Percentiles rank a stretch among this genome's conserved stretches.
These are phyloP conservation scores for Rhinichthys osculus DNA, from an alignment of 2,797 vertebrate species.

Conservation along the genomic window DNA sequence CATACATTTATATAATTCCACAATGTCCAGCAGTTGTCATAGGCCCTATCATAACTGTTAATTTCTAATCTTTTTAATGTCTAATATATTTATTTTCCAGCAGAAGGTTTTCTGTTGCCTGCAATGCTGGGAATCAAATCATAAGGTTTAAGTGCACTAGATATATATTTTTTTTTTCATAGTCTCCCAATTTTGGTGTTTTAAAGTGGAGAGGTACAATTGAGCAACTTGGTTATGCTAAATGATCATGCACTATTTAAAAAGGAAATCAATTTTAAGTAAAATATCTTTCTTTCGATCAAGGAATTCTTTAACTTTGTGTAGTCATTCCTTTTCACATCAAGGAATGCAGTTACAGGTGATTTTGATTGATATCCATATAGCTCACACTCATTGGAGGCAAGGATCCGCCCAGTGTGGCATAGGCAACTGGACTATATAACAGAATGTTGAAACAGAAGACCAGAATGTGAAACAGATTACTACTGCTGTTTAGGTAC, in stretches of 20 bases:
- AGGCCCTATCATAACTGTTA: too few species aligned
- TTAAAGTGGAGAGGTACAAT: too few species aligned
- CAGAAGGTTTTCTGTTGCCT: neutral
- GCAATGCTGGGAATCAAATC: neutral
- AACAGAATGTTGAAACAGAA: neutral
- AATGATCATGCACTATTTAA: neutral
- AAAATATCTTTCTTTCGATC: neutral
- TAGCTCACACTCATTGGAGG: neutral
- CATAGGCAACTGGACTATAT: conserved; percentile 11
- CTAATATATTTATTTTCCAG: neutral
- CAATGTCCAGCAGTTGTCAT: neutral
- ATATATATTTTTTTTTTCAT: too few species aligned
- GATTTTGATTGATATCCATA: neutral
- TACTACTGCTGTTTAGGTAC: neutral
- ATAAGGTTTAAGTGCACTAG: too few species aligned
- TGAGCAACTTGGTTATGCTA: too few species aligned
- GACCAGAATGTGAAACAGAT: neutral
- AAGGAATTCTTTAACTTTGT: conserved; percentile 5
- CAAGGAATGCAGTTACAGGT: neutral
- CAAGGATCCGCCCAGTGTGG: neutral
- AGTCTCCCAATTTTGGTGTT: too few species aligned
- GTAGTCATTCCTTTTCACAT: neutral
- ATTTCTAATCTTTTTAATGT: neutral
- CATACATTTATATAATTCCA: neutral
- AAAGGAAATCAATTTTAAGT: neutral